These are phyloP conservation scores for Seriola aureovittata DNA, from an alignment of 2,113 vertebrate species.

Conservation along the genomic window DNA sequence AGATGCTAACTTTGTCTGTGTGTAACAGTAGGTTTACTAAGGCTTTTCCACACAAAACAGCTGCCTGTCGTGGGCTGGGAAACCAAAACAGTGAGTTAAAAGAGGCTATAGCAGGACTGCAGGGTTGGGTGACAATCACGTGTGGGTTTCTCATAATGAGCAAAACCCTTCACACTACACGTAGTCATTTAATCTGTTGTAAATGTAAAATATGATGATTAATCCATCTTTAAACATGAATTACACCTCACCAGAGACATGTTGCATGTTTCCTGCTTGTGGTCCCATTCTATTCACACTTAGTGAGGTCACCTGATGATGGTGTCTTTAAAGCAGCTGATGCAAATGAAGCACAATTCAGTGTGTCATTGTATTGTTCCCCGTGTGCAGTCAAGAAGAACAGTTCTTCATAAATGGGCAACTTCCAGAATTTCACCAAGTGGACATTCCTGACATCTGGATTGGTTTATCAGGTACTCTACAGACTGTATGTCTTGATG, in stretches of 20 bases:
- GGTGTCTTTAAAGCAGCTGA: not conserved
- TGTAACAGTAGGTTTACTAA: too few relatives aligned
- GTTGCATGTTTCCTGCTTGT: not conserved
- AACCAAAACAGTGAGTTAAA: not conserved
- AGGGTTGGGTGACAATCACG: not conserved
- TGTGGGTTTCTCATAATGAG: not conserved
- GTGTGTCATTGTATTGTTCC: not conserved
- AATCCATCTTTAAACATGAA: not conserved
- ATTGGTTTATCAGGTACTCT: conserved; percentile 84
- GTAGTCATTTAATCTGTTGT: not conserved
- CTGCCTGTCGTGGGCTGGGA: not conserved
- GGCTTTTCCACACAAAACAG: not conserved
- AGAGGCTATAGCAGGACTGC: not conserved
- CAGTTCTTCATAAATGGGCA: conserved; percentile 83
- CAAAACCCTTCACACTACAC: not conserved
- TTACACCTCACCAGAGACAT: not conserved
- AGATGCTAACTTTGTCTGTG: too few relatives aligned
- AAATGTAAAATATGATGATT: not conserved
- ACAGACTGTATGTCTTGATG: not conserved
- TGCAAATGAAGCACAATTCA: not conserved
- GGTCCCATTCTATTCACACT: not conserved
- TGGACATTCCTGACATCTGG: conserved; percentile 85
- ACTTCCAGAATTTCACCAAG: conserved; percentile 84
- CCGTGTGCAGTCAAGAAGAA: conserved; percentile 77
- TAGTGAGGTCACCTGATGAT: too few relatives aligned